Evolutionary conservation across 2,113 vertebrate genomes (phyloP).

Genomic region (Alosa alosa): DNA sequence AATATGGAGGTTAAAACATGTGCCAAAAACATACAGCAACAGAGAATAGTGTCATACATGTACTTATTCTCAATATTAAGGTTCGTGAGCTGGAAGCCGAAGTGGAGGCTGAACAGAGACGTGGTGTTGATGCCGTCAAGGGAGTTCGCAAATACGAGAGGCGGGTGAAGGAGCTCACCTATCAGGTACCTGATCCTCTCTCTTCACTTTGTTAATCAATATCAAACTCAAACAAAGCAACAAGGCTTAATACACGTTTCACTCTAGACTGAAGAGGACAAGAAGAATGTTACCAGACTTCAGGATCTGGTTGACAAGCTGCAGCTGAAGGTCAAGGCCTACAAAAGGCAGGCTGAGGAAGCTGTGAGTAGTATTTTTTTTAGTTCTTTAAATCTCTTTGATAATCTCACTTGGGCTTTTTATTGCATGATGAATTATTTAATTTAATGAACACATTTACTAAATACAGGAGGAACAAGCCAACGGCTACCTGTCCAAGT

Average conservation of each 20-base stretch:
- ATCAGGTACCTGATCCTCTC: conserved; percentile 33
- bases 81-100: conserved; percentile 77
- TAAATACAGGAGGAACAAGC: conserved; percentile 60
- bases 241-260: neutral
- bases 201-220: too few relatives aligned
- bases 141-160: conserved; percentile 44
- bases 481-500: conserved; percentile 61
- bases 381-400: neutral
- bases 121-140: conserved; percentile 50
- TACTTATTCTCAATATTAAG: conserved; percentile 45
- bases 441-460: neutral
- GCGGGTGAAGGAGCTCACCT: conserved; percentile 49
- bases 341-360: conserved; percentile 90
- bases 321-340: conserved; percentile 88
- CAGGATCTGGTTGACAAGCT: conserved; percentile 75
- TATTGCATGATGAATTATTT: too few relatives aligned
- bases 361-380: conserved; percentile 47
- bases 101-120: conserved; percentile 78
- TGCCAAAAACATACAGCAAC: too few relatives aligned
- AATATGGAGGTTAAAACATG: too few relatives aligned
- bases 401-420: too few relatives aligned
- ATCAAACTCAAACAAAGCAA: too few relatives aligned
- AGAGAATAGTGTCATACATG: neutral
- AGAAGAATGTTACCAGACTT: conserved; percentile 40
- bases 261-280: conserved; percentile 49